Percentiles rank a stretch among this genome's conserved stretches.
These are phyloP conservation scores for Palythoa heliodiscus DNA, from an alignment of 92 coral and sea anemone species.

Conservation along the genomic window DNA sequence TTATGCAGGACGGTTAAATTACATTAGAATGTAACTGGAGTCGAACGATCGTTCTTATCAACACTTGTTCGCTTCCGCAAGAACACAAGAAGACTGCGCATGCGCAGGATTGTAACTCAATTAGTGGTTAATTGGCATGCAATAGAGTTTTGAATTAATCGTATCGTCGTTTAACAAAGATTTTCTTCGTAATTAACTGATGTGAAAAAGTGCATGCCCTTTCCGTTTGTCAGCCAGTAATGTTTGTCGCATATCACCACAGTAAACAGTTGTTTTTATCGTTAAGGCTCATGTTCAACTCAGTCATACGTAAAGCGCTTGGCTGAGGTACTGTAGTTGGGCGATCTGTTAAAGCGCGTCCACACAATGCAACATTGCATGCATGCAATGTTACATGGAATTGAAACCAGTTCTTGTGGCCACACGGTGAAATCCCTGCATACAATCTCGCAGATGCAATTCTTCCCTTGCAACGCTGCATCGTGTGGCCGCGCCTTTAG, in stretches of 20 bases:
- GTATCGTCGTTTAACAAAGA: not conserved
- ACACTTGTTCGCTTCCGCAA: conserved; percentile 49
- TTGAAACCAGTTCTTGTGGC: no score
- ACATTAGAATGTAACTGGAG: not conserved
- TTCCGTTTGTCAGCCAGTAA: not conserved
- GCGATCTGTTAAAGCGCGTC: not conserved
- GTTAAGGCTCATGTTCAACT: no score
- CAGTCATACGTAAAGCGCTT: no score
- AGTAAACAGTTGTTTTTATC: no score
- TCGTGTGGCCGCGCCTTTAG: no score
- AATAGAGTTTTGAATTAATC: not conserved
- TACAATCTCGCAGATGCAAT: no score
- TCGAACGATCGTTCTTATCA: conserved; percentile 13
- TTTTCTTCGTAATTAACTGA: not conserved
- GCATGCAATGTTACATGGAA: no score
- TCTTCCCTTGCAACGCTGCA: no score
- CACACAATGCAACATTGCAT: no score
- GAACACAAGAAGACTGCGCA: not conserved
- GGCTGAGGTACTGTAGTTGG: not conserved
- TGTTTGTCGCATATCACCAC: not conserved
- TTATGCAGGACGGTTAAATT: conserved; percentile 12
- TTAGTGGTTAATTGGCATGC: conserved; percentile 33
- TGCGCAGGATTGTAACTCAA: not conserved
- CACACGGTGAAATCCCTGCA: no score
- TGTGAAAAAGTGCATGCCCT: not conserved